Conservation (phyloP, 2,888 invertebrate genomes). For the Coenonympha glycerion region DNA sequence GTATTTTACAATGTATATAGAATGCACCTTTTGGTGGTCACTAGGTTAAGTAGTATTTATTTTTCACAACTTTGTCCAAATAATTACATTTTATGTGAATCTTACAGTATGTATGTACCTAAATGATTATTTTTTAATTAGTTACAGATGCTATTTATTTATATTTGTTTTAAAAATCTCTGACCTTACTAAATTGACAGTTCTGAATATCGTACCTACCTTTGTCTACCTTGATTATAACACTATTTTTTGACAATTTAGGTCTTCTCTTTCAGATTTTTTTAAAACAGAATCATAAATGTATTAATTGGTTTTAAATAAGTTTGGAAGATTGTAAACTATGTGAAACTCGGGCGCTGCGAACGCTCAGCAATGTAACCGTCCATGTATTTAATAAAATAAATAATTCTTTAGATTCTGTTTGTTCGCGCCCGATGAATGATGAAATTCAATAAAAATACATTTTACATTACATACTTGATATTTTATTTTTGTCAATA, state of each 20-base stretch:
- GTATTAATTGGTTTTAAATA: too few relatives aligned
- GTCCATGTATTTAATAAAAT: conserved; percentile 32
- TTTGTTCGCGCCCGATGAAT: conserved; percentile 24
- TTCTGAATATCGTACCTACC: too few relatives aligned
- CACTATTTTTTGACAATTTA: too few relatives aligned
- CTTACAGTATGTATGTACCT: conserved; percentile 12
- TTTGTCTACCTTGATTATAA: too few relatives aligned
- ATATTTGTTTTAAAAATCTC: too few relatives aligned
- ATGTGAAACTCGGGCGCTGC: not conserved
- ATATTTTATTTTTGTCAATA: conserved; percentile 41
- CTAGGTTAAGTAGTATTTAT: conserved; percentile 29
- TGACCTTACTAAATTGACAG: too few relatives aligned
- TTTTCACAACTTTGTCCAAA: conserved; percentile 21
- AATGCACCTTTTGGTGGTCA: conserved; percentile 16
- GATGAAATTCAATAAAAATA: conserved; percentile 26
- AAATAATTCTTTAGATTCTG: conserved; percentile 24
- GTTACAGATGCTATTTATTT: too few relatives aligned
- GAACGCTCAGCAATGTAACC: conserved; percentile 35
- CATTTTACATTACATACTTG: conserved; percentile 32
- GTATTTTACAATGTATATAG: conserved; percentile 23
- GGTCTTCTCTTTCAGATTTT: too few relatives aligned
- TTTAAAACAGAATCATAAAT: too few relatives aligned
- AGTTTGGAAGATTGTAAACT: conserved; percentile 1
- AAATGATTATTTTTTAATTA: conserved; percentile 10
- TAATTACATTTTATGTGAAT: conserved; percentile 14